phyloP scores from a whole-genome alignment of 2,888 invertebrate species.

The Allygus modestus region DNA sequence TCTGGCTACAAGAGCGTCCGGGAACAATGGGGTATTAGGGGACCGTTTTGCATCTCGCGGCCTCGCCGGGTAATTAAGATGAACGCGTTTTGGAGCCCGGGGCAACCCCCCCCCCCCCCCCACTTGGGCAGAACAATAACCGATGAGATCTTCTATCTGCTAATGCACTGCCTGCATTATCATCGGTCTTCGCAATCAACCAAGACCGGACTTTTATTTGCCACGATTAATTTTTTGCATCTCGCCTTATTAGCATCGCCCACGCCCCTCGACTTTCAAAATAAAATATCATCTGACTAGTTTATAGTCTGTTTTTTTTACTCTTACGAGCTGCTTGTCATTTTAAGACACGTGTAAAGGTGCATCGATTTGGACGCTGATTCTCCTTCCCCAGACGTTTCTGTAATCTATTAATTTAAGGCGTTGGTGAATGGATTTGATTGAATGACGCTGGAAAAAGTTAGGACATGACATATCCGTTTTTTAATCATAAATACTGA shows the following conservation, averaged over 20 bases:
- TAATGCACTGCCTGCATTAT: constrained; percentile 33
- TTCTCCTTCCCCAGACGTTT: no score
- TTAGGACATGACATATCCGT: no score
- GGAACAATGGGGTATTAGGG: constrained; percentile 38
- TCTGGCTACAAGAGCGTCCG: not conserved
- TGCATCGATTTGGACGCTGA: no score
- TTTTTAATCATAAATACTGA: no score
- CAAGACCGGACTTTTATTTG: constrained; percentile 1
- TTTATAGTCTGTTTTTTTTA: not conserved
- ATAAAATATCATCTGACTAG: constrained; percentile 6
- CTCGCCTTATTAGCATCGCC: constrained; percentile 27
- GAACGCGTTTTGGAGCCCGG: constrained; percentile 35
- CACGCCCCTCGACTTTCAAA: constrained; percentile 10
- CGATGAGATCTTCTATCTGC: constrained; percentile 36
- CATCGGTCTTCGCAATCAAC: constrained; percentile 15
- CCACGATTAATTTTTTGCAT: constrained; percentile 37
- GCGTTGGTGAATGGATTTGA: no score
- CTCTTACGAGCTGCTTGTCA: no score
- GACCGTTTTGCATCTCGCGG: constrained; percentile 45
- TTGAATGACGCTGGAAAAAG: no score
- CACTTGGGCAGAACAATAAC: constrained; percentile 19
- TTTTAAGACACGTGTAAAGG: no score
- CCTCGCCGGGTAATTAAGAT: constrained; percentile 35
- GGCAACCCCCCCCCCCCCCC: not conserved
- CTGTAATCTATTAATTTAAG: no score